These are phyloP conservation scores for Apolygus lucorum DNA, from an alignment of 1,140 invertebrate genomes.

Conservation along the genomic window DNA sequence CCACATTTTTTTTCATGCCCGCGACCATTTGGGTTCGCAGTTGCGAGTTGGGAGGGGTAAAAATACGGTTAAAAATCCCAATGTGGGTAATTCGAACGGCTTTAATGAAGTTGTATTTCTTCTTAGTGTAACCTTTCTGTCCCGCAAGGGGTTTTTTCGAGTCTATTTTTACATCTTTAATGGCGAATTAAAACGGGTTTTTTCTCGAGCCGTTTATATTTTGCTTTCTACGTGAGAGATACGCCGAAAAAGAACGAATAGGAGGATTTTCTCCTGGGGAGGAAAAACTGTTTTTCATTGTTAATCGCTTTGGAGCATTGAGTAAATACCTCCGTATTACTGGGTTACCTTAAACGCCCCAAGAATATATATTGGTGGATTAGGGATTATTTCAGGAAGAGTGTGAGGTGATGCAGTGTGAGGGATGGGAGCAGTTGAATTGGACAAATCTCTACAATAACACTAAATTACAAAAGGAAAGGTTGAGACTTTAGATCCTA, in stretches of 20 bases:
- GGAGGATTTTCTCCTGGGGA: too few relatives aligned
- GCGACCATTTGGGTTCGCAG: neutral
- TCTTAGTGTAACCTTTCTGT: neutral
- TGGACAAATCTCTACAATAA: too few relatives aligned
- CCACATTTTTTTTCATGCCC: neutral
- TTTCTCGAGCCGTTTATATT: neutral
- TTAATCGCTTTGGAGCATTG: neutral
- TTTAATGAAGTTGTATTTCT: neutral
- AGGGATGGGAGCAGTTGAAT: too few relatives aligned
- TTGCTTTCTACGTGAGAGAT: neutral
- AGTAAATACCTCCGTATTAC: neutral
- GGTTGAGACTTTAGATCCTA: too few relatives aligned
- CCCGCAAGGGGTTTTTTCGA: too few relatives aligned
- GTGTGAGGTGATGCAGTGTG: too few relatives aligned
- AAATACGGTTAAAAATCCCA: neutral
- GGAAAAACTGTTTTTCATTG: neutral
- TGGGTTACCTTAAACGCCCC: neutral
- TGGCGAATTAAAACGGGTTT: neutral
- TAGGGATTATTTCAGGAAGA: too few relatives aligned
- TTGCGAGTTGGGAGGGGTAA: neutral
- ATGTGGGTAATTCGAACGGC: neutral
- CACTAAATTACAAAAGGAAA: too few relatives aligned
- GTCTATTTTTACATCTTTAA: neutral
- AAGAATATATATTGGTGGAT: neutral
- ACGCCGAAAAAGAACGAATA: neutral